Evolutionary conservation across 2,113 vertebrate species (phyloP), one percentile per base, ranked within the genome.

Genomic region (Bostrychus sinensis): DNA sequence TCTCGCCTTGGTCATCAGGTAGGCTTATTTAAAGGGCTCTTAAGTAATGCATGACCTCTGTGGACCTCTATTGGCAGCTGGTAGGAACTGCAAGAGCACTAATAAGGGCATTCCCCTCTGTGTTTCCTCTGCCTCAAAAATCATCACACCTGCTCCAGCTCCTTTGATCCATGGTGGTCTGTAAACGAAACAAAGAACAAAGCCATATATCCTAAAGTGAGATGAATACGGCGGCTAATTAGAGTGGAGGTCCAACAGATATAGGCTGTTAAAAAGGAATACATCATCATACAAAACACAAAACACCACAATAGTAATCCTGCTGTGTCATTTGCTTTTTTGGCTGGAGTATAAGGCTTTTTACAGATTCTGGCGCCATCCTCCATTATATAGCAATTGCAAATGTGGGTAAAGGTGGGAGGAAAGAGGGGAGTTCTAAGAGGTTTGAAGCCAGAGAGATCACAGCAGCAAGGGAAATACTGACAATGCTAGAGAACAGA

Each of bases 211-310:
- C 73, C 48, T 62, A 61, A 62, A 78, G 77, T 79, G 66, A 81
- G 77, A 89, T 81, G 68, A 83, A 86, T 84, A 81, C 64, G 63
- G 56, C 48, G 17, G 62, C 59, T 83, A 86, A 87, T 84, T 87
- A 81, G 45, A 81, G 43, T 28, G 13, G 83, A 86, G 56, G 69
- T 77, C 70, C 51, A 77, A 56, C 80, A 80, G 66, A 84, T 84
- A 76, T 68, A 30, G 56, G 26, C 59, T 25, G 32, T 75, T 56
- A 71, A 81, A 56, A 81, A 71, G 75, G 74, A 80, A 89, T 89
- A 72, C 42, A 86, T 87, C 81, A 87, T 34, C 3, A 62, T 46
- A 63, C 65, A 72, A 82, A 75, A 72, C 66, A 67, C 54, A 75
- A 72, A 84, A 73, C 67, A 50, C 55, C 71, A 70, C 55, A 82